A percentile compares a stretch with the other conserved stretches of the same genome.
Evolutionary conservation across 2,888 invertebrate species (phyloP).

Genomic region (Archaeoteleia sp.): DNA sequence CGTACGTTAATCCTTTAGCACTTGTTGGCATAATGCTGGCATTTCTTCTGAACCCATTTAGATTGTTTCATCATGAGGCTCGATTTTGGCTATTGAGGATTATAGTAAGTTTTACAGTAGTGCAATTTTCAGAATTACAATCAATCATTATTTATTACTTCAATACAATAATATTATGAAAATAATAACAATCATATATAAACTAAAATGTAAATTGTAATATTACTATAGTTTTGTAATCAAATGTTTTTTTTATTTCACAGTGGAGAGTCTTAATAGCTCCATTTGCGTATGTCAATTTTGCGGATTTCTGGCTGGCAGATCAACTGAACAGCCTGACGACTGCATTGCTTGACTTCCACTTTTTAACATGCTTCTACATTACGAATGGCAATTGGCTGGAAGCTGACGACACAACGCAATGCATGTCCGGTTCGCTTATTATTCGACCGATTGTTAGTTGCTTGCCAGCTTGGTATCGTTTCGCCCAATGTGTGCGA

Average conservation of each 20-base stretch:
- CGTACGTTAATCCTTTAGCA: slow-evolving; percentile 93
- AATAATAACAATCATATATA: slow-evolving; percentile 3
- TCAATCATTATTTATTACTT: slow-evolving; percentile 34
- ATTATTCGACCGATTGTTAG: slow-evolving; percentile 90
- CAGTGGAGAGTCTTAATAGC: slow-evolving; percentile 90
- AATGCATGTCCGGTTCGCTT: slow-evolving; percentile 83
- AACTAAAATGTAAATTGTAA: not conserved
- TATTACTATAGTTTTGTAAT: slow-evolving; percentile 15
- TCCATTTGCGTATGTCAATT: slow-evolving; percentile 94
- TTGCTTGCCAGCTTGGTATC: slow-evolving; percentile 96
- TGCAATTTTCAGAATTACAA: slow-evolving; percentile 1
- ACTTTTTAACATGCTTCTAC: slow-evolving; percentile 96
- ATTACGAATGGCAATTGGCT: slow-evolving; percentile 85
- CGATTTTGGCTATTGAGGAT: slow-evolving; percentile 95
- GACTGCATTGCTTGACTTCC: slow-evolving; percentile 93
- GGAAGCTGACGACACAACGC: slow-evolving; percentile 79
- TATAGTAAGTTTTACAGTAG: slow-evolving; percentile 79
- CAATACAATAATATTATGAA: slow-evolving; percentile 14
- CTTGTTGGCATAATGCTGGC: slow-evolving; percentile 86
- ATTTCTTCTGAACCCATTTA: slow-evolving; percentile 94
- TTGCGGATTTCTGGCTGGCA: slow-evolving; percentile 99
- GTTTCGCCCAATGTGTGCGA: slow-evolving; percentile 97
- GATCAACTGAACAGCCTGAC: slow-evolving; percentile 97
- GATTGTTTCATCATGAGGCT: slow-evolving; percentile 93
- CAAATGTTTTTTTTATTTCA: slow-evolving; percentile 59